These are phyloP conservation scores for Ellobium chinense DNA, from an alignment of 2,888 invertebrate species.

Conservation along the genomic window DNA sequence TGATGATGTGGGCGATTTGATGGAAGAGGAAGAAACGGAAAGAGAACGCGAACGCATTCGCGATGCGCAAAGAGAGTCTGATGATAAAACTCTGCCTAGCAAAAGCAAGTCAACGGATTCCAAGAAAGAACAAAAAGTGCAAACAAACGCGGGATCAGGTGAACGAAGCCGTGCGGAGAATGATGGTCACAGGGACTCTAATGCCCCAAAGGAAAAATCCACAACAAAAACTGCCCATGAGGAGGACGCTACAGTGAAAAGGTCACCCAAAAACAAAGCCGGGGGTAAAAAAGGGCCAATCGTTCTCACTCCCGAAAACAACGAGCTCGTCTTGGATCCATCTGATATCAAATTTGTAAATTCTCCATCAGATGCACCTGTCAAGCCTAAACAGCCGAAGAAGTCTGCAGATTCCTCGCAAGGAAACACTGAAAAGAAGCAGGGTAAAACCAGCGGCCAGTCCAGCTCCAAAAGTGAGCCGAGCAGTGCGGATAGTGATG, in stretches of 20 bases:
- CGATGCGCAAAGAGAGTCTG: background rate
- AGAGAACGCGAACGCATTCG: slow-evolving; percentile 9
- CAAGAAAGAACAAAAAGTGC: background rate
- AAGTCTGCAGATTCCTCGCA: background rate
- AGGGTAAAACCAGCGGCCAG: background rate
- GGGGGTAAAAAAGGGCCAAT: slow-evolving; percentile 1
- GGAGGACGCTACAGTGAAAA: background rate
- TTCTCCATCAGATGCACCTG: background rate
- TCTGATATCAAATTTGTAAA: slow-evolving; percentile 34
- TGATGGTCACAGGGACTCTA: background rate
- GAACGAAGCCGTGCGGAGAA: too few species aligned
- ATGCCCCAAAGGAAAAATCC: slow-evolving; percentile 15
- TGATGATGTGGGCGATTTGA: slow-evolving; percentile 27
- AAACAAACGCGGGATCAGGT: background rate
- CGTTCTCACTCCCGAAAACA: slow-evolving; percentile 3
- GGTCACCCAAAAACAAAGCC: background rate
- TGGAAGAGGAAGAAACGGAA: slow-evolving; percentile 29
- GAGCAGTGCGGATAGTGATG: background rate
- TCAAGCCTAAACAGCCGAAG: background rate
- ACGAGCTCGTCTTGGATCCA: slow-evolving; percentile 12
- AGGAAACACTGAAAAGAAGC: background rate
- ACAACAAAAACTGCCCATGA: background rate
- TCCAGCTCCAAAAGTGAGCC: background rate
- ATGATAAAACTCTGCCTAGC: too few species aligned
- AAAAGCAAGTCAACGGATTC: background rate